Evolutionary conservation across 2,888 invertebrate genomes (phyloP), one percentile per base, ranked within the genome.

Genomic region (Bugula neritina): DNA sequence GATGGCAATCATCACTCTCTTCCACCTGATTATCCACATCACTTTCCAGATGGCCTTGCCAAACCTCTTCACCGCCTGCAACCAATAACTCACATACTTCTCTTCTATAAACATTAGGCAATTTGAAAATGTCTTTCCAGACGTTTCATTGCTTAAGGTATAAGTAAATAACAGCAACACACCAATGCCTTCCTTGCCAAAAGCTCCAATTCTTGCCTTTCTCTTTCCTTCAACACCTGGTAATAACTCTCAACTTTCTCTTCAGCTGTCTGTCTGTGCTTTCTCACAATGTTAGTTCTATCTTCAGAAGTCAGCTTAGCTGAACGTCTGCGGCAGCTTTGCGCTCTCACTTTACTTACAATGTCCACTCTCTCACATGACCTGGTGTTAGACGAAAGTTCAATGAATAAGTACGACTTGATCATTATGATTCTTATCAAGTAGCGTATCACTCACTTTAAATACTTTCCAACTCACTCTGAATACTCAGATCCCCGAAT

Each of bases 1-100:
- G 71, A 78, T 76, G n/a, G 74, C 74, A 10, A 76, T 74, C 58
- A 81, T 80, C 17, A 71, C 76, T 17, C 72, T 29, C 54, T 77
- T 72, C 71, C 77, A 73, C 0, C 77, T 76, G 34, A 77, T 72
- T 1, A 78, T 73, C 25, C 71, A 73, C 35, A 73, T 29, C 0
- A 77, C 75, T 35, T 76, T 74, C 3, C 71, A 57, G 1, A 71
- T 75, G 1, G 76, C 75, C 58, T 71, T 72, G 2, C 75, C 74
- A 69, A 78, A 78, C 25, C 72, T 34, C 23, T 72, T 63, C 25
- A 57, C 27, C 35, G 72, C 69, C 73, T 73, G 34, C 17, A 71
- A 74, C 13, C 1, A n/a, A n/a, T n/a, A n/a, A n/a, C n/a, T n/a
- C n/a, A n/a, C n/a, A n/a, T n/a, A n/a, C n/a, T n/a, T n/a, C n/a